Conservation (phyloP, 2,888 invertebrate species). For the Tenodera sinensis region DNA sequence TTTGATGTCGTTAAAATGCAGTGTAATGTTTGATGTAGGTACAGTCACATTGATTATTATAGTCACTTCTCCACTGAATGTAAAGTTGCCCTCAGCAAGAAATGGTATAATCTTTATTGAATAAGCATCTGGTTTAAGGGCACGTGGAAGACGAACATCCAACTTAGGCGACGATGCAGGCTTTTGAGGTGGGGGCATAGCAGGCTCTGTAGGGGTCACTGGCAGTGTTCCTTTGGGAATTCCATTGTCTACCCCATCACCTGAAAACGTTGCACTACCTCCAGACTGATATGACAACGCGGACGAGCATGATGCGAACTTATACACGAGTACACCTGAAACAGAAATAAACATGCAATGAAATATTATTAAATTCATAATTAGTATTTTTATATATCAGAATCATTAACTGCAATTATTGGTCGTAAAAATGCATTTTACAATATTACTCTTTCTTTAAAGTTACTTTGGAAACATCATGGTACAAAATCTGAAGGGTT, state of each 20-base stretch:
- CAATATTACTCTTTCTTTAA: too few relatives aligned
- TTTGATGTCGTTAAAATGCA: constrained; percentile 69
- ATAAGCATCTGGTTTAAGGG: constrained; percentile 66
- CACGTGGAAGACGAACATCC: constrained; percentile 66
- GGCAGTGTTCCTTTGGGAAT: background rate
- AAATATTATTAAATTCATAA: background rate
- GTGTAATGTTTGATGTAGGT: constrained; percentile 63
- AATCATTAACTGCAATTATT: too few relatives aligned
- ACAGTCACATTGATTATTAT: constrained; percentile 54
- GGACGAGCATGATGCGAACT: constrained; percentile 65
- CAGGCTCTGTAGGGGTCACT: background rate
- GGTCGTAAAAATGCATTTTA: too few relatives aligned
- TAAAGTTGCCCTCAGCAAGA: constrained; percentile 71
- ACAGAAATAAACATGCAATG: background rate
- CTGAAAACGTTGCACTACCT: background rate
- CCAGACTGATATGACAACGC: constrained; percentile 39
- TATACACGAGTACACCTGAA: constrained; percentile 67
- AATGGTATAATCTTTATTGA: constrained; percentile 67
- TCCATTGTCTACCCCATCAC: background rate
- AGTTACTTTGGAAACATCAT: too few relatives aligned
- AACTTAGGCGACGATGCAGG: constrained; percentile 22
- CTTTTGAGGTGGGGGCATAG: background rate
- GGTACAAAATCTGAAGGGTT: too few relatives aligned
- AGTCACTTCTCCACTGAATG: constrained; percentile 61
- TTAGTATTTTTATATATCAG: background rate